Evolutionary conservation across 1,140 invertebrate genomes (phyloP), one percentile per base, ranked within the genome.

Genomic region (Akabosia matsudoensis): DNA sequence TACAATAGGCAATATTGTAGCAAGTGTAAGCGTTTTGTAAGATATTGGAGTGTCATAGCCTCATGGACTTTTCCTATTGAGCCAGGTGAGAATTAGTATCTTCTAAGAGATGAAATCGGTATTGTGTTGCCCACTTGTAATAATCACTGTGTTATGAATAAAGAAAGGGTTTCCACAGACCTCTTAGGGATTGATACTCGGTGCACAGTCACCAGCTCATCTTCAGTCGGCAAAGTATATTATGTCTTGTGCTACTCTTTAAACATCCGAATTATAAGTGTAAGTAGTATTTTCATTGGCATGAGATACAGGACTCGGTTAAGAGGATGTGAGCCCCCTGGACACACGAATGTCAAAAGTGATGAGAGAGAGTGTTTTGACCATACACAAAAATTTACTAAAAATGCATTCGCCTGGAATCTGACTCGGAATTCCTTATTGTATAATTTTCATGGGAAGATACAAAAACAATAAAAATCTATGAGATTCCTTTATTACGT

Each of bases 111-210:
- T 67, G 61, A 67, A 67, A 67, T 67, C 31, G 3, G 61, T 67
- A 67, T 67, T 67, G 54, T 61, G 61, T 67, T 67, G 61, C 10
- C 61, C 30, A 67, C 61, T 67, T 67, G 7, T 67, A 67, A 67
- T 67, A 67, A 67, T 67, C 61, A 67, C 10, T 61, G 24, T 67
- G 61, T 67, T 67, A 67, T 67, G 61, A 67, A 56, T 3, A 3
- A 56, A 56, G 24, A 22, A 67, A 67, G 31, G 61, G 61, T 24
- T 67, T 24, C 61, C 7, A 67, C n/a, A 67, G 61, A 67, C 61
- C 61, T 67, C 61, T 67, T n/a, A 30, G 61, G 61, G 61, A 67
- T 67, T 67, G 61, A 67, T 28, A 3, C 61, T 30, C 61, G 24
- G 28, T 31, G 30, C 54, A 61, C n/a, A n/a, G 54, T 14, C 54